Evolutionary conservation across 2,113 vertebrate species (phyloP).

Genomic region (Melospiza georgiana): DNA sequence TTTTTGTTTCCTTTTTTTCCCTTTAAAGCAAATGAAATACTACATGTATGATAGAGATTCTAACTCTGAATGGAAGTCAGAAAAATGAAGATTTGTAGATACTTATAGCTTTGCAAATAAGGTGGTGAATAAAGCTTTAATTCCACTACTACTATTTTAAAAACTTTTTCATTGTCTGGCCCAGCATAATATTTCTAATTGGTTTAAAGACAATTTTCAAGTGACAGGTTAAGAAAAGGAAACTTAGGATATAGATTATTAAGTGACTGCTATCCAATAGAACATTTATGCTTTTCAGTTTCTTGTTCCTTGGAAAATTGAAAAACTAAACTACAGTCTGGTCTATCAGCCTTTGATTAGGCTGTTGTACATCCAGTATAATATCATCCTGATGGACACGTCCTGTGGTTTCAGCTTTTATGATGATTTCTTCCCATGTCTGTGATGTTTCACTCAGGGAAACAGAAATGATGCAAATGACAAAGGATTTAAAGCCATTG

Average conservation of each 20-base stretch:
- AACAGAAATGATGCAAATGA: neutral
- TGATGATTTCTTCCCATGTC: neutral
- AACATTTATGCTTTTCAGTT: neutral
- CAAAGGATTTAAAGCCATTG: neutral
- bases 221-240: neutral
- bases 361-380: neutral
- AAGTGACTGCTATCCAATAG: neutral
- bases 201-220: neutral
- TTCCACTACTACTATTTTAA: neutral
- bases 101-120: neutral
- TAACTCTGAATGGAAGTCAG: neutral
- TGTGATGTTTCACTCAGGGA: neutral
- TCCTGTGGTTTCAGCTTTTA: neutral
- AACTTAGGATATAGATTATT: neutral
- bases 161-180: neutral
- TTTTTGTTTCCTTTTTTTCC: neutral
- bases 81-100: neutral
- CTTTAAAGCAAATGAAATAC: neutral
- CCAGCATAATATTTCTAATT: neutral
- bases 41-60: neutral
- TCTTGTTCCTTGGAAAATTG: neutral
- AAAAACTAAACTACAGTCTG: neutral
- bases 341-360: neutral
- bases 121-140: neutral
- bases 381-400: neutral